Percentiles rank a stretch among this genome's conserved stretches.
Conservation (phyloP, 2,113 vertebrate genomes). For the Ellobius talpinus region DNA sequence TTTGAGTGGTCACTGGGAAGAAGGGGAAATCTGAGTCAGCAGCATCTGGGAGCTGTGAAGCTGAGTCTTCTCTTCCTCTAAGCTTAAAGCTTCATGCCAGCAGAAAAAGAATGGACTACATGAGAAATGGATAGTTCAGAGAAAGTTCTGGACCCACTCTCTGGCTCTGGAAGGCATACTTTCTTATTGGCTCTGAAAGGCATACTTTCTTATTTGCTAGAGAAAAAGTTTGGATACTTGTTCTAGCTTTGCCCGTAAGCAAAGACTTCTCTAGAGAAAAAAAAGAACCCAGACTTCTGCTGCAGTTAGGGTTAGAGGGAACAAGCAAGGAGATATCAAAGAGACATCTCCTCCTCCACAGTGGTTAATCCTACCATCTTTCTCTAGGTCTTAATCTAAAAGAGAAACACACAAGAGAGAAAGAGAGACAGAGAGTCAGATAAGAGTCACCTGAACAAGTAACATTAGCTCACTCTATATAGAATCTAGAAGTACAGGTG, state of each 20-base stretch:
- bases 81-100: not conserved
- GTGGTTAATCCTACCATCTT: not conserved
- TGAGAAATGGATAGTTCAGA: not conserved
- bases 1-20: not conserved
- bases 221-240: not conserved
- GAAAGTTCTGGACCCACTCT: not conserved
- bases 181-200: not conserved
- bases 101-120: not conserved
- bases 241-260: not conserved
- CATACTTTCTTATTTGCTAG: not conserved
- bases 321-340: too few relatives aligned
- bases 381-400: not conserved
- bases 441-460: not conserved
- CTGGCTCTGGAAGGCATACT: not conserved
- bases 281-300: not conserved
- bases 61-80: not conserved
- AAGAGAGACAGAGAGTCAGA: not conserved
- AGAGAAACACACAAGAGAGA: not conserved
- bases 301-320: not conserved
- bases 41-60: not conserved
- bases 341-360: too few relatives aligned
- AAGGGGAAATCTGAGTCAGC: not conserved
- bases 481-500: not conserved
- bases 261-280: not conserved
- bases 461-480: not conserved